Evolutionary conservation across 1,140 invertebrate genomes (phyloP).

Genomic region (Tenebrio molitor): DNA sequence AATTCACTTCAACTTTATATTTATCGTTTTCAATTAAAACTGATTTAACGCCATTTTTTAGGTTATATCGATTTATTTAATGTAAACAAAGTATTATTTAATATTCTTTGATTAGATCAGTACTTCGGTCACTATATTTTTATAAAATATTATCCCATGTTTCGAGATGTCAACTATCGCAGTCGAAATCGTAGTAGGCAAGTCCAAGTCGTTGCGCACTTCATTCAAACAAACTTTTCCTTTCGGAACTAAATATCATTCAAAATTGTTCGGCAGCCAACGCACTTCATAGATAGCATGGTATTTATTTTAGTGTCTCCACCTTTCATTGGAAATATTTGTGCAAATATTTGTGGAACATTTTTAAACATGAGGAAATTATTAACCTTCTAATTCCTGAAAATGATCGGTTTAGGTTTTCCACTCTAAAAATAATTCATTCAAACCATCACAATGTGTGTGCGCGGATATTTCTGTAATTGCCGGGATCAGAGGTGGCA

Average conservation of each 20-base stretch:
- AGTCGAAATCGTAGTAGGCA: constrained; percentile 47
- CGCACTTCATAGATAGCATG: constrained; percentile 31
- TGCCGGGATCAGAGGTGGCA: constrained; percentile 20
- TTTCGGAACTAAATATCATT: constrained; percentile 19
- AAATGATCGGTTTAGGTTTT: no score
- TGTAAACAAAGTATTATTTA: constrained; percentile 1
- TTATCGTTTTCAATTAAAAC: constrained; percentile 8
- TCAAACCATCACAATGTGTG: constrained; percentile 4
- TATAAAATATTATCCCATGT: constrained; percentile 25
- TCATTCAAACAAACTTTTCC: constrained; percentile 47
- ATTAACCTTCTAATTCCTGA: neutral
- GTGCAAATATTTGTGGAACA: constrained; percentile 11
- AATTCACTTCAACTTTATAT: constrained; percentile 38
- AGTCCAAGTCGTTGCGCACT: constrained; percentile 44
- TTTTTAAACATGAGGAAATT: neutral
- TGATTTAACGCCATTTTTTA: constrained; percentile 29
- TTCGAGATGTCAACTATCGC: constrained; percentile 41
- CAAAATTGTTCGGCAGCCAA: neutral
- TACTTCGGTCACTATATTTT: constrained; percentile 17
- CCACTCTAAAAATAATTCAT: constrained; percentile 31
- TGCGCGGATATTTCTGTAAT: constrained; percentile 28
- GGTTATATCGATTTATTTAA: constrained; percentile 13
- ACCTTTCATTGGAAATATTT: constrained; percentile 23
- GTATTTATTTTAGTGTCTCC: constrained; percentile 21
- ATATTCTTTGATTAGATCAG: neutral